Evolutionary conservation across 2,888 invertebrate species (phyloP), one percentile per base, ranked within the genome.

Genomic region (Mimas tiliae): DNA sequence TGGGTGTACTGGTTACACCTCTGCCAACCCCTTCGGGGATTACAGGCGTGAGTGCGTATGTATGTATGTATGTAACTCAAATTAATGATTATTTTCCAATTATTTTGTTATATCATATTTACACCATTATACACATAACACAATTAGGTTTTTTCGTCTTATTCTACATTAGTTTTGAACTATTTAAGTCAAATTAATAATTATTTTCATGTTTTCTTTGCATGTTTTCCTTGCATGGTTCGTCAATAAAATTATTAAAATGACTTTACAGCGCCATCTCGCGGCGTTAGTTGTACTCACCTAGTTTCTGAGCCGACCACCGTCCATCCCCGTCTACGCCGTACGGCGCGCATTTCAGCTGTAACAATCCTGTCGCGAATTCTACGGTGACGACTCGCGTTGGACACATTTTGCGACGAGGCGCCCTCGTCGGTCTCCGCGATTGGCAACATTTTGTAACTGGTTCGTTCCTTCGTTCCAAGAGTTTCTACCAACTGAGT

Each of bases 241-340:
- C 34, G 7, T 34, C 7, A 34, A 6, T 34, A 34, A 7, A 34
- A 27, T 27, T 63, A 63, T 50, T 7, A 9, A 50, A 50, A 50
- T 50, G 65, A 65, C 12, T 0, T 45, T 33, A 70, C 62, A 88
- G 78, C 83, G 90, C 74, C 93, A 89, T 87, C 93, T 92, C 73
- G 76, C 67, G 72, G 64, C n/a, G 19, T 2, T 16, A 42, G 8
- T 38, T 9, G 62, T 63, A 85, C 90, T 94, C 88, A 96, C 96
- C 96, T 95, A 79, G 96, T 93, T 94, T 96, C 96, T 73, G 96
- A 95, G 74, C 96, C 96, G 67, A 96, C 95, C 62, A 96, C 96
- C 6, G 96, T 96, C 96, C 96, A 96, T 53, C 96, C 96, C 62
- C 96, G 93, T 62, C 95, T 90, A 66, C 96, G 94, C 64, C 96